Evolutionary conservation across 2,888 invertebrate genomes (phyloP), one percentile per base, ranked within the genome.

Genomic region (Hirtodrosophila duncani): DNA sequence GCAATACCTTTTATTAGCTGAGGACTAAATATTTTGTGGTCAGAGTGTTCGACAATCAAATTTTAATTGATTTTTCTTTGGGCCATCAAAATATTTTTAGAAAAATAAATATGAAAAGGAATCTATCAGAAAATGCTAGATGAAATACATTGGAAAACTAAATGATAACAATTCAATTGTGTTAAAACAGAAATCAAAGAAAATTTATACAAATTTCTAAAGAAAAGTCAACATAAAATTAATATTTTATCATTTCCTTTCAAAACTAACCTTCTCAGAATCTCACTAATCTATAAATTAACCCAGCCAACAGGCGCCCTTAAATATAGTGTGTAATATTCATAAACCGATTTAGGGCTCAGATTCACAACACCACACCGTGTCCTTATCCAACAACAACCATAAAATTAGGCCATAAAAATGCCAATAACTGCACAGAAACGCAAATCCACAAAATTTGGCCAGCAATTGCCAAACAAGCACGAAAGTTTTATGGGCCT

Each of bases 341-440:
- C 51, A 30, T 48, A 58, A 51, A 41, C 48, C 39, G 44, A 69
- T 66, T 63, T 49, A n/a, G n/a, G n/a, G 33, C 24, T 27, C 10
- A n/a, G 21, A 24, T 33, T 27, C 3, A 23, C 8, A 8, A 23
- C 16, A 8, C 2, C 23, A 9, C 11, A 6, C 23, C 9, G n/a
- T n/a, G n/a, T 7, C 3, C 2, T 10, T 7, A n/a, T 6, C 14
- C 29, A 23, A 24, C 38, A 30, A 9, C 31, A 36, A 9, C 31
- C 20, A 51, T 38, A 42, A 37, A 49, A 57, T 23, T 21, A 13
- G 48, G 41, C 50, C 39, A 61, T 68, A 63, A 64, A 75, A 68
- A 59, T 55, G 39, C 52, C 62, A 59, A 64, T 66, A 53, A 31
- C 39, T 63, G 39, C 27, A 27, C 36, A n/a, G n/a, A 44, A 37